Base-by-base conservation (phyloP, 1,140 invertebrate genomes). In the Drosophila simulans region DNA sequence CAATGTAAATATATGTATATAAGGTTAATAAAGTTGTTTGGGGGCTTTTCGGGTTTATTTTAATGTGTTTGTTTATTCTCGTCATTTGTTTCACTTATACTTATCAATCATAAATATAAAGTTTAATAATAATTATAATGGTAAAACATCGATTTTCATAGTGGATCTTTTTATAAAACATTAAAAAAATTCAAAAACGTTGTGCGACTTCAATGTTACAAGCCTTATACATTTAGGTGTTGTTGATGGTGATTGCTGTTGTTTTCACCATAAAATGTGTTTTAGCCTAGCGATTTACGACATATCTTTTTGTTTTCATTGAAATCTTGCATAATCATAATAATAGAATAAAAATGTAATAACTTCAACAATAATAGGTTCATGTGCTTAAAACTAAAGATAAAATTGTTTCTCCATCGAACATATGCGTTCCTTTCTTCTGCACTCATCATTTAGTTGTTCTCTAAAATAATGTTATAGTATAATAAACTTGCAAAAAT, bases 101-200 rank as follows among this genome's bases (percentile, higher is more conserved):
- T 83, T 88, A 88, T 80, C 66, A 70, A 80, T 86, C 83, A 86
- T 86, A 86, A 86, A 88, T 82, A 88, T 86, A 86, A 88, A 79
- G 66, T 88, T 76, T 86, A 88, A 82, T 88, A 79, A 77, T 86
- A 82, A 80, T 80, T 55, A 72, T 86, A 81, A 86, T 84, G 51
- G 75, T 77, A 83, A 83, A 77, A 80, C 72, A 77, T 69, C 58
- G 60, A 54, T 72, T 88, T 82, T 74, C 46, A 77, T 78, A 63
- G 25, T 45, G 43, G 46, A 64, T 65, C 69, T 88, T 79, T 70
- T 76, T 82, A 68, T 82, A 79, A 86, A 86, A 86, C 83, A 59
- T 88, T 88, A 80, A 65, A 80, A 83, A 83, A 80, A 66, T 57
- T 57, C 78, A 74, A 53, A 82, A 85, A 69, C 65, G 52, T 65